Conservation (phyloP, 2,113 vertebrate species). For the Geothlypis trichas region DNA sequence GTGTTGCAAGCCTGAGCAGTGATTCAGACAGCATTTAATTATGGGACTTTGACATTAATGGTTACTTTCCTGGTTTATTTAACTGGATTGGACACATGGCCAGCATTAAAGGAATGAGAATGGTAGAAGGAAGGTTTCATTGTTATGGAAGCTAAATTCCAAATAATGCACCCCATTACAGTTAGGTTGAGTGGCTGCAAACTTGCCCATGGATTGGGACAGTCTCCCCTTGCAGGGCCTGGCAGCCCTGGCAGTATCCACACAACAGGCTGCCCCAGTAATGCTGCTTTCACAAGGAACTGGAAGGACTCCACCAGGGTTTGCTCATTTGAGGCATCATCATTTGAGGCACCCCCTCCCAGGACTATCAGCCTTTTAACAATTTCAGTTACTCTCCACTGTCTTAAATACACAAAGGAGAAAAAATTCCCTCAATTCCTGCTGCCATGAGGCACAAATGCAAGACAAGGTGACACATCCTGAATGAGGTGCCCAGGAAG, state of each 20-base stretch:
- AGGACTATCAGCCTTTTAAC: background rate
- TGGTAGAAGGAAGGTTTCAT: background rate
- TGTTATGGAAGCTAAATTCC: background rate
- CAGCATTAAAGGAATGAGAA: conserved; percentile 8
- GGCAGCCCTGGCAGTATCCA: background rate
- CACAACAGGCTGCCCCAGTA: accelerated
- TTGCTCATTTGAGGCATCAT: background rate
- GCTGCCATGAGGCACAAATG: background rate
- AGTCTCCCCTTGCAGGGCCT: background rate
- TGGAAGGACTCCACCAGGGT: background rate
- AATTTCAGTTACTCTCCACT: background rate
- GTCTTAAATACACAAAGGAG: background rate
- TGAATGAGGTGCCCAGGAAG: background rate
- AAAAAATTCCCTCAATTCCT: background rate
- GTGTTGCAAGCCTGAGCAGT: background rate
- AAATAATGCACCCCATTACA: background rate
- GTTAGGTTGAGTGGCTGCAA: background rate
- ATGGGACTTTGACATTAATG: conserved; percentile 32
- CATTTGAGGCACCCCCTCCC: background rate
- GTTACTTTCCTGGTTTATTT: conserved; percentile 47
- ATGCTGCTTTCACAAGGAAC: background rate
- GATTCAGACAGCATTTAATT: conserved; percentile 59
- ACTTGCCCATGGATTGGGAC: background rate
- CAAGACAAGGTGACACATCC: background rate
- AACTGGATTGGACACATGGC: conserved; percentile 38